phyloP scores from a whole-genome alignment of 1,140 invertebrate species.

The Brachionus calyciflorus region DNA sequence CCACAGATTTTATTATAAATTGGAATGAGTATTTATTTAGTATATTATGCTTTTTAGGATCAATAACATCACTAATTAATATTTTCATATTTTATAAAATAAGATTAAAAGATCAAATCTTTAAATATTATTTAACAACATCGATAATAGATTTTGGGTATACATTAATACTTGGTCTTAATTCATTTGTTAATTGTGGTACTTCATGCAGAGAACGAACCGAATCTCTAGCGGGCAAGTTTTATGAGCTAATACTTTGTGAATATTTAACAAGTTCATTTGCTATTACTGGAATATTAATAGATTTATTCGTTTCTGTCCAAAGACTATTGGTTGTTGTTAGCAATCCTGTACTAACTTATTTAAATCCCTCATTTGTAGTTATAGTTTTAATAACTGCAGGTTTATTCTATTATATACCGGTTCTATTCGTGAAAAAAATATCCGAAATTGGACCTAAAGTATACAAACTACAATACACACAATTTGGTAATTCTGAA shows the following conservation, averaged over 20 bases:
- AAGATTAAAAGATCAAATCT: neutral
- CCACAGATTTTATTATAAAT: too few relatives aligned
- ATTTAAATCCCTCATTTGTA: neutral
- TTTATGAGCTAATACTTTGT: neutral
- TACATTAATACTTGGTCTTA: neutral
- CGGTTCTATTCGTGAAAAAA: slow-evolving; percentile 9
- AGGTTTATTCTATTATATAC: neutral
- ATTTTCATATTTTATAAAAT: neutral
- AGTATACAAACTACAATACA: neutral
- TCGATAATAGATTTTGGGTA: slow-evolving; percentile 1
- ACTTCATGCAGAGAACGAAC: neutral
- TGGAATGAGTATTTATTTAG: neutral
- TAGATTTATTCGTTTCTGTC: slow-evolving; percentile 15
- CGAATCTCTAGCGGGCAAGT: neutral
- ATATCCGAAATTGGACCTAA: neutral
- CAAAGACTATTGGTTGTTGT: slow-evolving; percentile 8
- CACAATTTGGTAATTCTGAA: neutral
- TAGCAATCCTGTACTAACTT: neutral
- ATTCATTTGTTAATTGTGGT: slow-evolving; percentile 4
- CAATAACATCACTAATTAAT: slow-evolving; percentile 18
- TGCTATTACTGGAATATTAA: slow-evolving; percentile 15
- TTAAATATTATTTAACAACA: neutral
- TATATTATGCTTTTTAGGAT: neutral
- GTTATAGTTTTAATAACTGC: neutral
- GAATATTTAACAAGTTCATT: slow-evolving; percentile 13